phyloP scores from a whole-genome alignment of 2,888 invertebrate genomes.

The Phyllotreta striolata region DNA sequence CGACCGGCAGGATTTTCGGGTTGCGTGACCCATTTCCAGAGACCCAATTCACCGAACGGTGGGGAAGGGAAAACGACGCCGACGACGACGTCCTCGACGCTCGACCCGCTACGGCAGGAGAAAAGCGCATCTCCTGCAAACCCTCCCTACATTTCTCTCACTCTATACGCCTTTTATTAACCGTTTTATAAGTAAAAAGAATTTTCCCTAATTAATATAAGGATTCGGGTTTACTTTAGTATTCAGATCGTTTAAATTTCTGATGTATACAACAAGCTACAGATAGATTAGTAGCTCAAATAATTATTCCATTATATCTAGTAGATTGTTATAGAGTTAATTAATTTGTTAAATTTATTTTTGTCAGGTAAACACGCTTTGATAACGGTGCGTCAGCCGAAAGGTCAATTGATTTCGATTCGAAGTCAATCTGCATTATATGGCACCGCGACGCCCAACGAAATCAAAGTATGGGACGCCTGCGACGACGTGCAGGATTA shows the following conservation, averaged over 20 bases:
- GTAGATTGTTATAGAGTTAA: no score
- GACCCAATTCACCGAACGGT: conserved; percentile 4
- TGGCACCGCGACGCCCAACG: conserved; percentile 63
- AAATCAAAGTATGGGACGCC: conserved; percentile 77
- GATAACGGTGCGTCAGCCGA: conserved; percentile 84
- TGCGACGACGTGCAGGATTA: conserved; percentile 87
- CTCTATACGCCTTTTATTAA: no score
- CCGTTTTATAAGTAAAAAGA: no score
- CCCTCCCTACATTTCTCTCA: no score
- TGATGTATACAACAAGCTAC: no score
- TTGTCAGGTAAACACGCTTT: conserved; percentile 86
- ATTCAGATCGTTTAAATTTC: no score
- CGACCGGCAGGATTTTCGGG: background rate
- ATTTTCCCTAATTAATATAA: no score
- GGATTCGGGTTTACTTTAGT: no score
- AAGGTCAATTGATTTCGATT: conserved; percentile 85
- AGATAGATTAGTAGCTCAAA: no score
- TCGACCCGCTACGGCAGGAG: conserved; percentile 1
- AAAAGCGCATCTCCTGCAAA: background rate
- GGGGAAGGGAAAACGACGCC: conserved; percentile 5
- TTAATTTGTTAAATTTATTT: no score
- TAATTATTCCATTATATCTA: no score
- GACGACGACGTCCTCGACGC: background rate
- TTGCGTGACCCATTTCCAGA: conserved; percentile 10
- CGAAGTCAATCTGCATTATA: conserved; percentile 78